These are phyloP conservation scores for Metaphire vulgaris DNA, from an alignment of 1,140 invertebrate species.

Conservation along the genomic window DNA sequence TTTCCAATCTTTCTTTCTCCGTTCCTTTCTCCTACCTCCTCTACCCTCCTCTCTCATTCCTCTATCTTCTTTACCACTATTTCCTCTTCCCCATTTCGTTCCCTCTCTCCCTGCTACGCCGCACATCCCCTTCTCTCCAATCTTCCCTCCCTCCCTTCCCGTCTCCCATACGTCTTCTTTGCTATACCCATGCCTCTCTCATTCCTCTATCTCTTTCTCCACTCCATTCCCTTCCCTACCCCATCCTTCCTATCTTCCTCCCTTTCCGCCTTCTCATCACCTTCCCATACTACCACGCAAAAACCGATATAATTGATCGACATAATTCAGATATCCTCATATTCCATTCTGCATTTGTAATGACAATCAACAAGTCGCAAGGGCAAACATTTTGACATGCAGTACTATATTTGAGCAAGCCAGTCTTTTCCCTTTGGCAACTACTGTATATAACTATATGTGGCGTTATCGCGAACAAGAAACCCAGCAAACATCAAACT, in stretches of 20 bases:
- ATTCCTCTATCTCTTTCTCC: neutral
- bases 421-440: no score
- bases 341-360: no score
- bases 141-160: neutral
- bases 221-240: neutral
- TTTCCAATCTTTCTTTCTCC: neutral
- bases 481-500: no score
- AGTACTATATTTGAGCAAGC: no score
- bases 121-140: neutral
- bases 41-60: neutral
- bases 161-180: neutral
- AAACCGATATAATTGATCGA: no score
- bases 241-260: neutral
- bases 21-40: neutral
- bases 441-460: no score
- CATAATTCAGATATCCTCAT: no score
- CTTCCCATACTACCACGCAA: no score
- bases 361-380: no score
- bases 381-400: no score
- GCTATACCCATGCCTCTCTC: slow-evolving; percentile 27
- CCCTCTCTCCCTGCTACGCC: neutral
- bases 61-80: neutral
- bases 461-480: no score
- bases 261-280: slow-evolving; percentile 21
- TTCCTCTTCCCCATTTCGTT: neutral